Percentiles rank a stretch among this genome's conserved stretches.
Conservation (phyloP, 2,797 vertebrate species). For the Alosa sapidissima region DNA sequence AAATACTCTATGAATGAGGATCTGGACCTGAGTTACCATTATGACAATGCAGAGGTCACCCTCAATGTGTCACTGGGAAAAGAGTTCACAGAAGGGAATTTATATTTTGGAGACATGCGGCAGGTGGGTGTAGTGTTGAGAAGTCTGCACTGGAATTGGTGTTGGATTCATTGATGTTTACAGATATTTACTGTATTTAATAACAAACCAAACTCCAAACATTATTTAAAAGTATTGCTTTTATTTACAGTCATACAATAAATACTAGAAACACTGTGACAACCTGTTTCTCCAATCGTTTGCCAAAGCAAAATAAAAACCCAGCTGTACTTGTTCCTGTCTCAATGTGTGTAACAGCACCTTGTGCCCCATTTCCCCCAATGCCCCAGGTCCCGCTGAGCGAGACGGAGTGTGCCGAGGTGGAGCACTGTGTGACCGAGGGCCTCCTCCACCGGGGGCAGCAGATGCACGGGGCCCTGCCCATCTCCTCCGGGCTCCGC, state of each 20-base stretch:
- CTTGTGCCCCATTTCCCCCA: not conserved
- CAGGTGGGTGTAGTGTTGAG: slow-evolving; percentile 70
- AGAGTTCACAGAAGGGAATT: slow-evolving; percentile 86
- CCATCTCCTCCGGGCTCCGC: slow-evolving; percentile 84
- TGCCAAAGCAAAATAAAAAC: not conserved
- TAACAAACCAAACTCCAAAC: not conserved
- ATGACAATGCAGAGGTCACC: slow-evolving; percentile 93
- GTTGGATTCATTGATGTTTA: not conserved
- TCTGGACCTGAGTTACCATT: slow-evolving; percentile 88
- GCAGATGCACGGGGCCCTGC: slow-evolving; percentile 90
- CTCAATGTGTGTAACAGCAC: not conserved
- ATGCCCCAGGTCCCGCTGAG: slow-evolving; percentile 76
- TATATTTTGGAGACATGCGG: slow-evolving; percentile 91
- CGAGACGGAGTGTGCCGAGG: slow-evolving; percentile 78
- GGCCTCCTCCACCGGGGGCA: slow-evolving; percentile 91
- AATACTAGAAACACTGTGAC: not conserved
- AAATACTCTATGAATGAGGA: slow-evolving; percentile 87
- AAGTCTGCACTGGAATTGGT: not conserved
- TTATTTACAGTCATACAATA: slow-evolving; percentile 13
- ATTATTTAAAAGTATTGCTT: slow-evolving; percentile 12
- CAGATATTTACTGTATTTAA: not conserved
- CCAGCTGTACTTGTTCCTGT: not conserved
- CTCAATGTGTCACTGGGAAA: slow-evolving; percentile 90
- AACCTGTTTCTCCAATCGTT: not conserved
- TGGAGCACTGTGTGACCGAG: slow-evolving; percentile 74